These are phyloP conservation scores for Felis chaus DNA, from an alignment of 2,113 vertebrate genomes.

Conservation along the genomic window DNA sequence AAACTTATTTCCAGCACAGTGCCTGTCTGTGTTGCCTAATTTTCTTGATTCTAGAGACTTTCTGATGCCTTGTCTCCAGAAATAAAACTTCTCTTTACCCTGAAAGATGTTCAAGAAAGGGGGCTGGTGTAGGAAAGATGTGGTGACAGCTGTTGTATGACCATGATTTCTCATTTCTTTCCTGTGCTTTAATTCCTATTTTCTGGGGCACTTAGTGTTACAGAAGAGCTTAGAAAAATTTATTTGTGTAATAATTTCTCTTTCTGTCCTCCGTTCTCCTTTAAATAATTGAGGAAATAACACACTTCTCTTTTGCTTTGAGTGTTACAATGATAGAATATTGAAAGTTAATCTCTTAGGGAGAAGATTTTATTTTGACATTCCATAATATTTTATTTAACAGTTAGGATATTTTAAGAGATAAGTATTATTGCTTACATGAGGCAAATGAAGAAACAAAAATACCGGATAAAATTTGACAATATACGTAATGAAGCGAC, in stretches of 20 bases:
- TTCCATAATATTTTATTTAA: conserved; percentile 29
- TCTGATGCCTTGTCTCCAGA: not conserved
- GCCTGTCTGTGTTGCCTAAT: not conserved
- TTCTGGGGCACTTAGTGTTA: not conserved
- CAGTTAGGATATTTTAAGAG: not conserved
- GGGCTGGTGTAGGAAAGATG: not conserved
- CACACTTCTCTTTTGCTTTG: not conserved
- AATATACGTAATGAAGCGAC: not conserved
- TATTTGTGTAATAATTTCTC: not conserved
- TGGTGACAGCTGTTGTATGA: not conserved
- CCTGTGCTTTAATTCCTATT: not conserved
- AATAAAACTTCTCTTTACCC: not conserved
- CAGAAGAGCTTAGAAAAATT: not conserved
- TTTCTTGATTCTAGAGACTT: not conserved
- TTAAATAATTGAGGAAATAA: not conserved
- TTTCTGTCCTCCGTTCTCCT: not conserved
- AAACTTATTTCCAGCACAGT: not conserved
- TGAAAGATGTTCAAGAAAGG: not conserved
- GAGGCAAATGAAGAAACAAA: conserved; percentile 3
- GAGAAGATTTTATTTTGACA: not conserved
- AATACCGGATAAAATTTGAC: not conserved
- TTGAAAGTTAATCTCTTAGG: not conserved
- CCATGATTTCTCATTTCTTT: not conserved
- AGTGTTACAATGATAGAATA: not conserved
- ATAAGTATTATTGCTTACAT: not conserved